Evolutionary conservation across 92 coral and sea anemone genomes (phyloP).

Genomic region (Isaurus tuberculatus): DNA sequence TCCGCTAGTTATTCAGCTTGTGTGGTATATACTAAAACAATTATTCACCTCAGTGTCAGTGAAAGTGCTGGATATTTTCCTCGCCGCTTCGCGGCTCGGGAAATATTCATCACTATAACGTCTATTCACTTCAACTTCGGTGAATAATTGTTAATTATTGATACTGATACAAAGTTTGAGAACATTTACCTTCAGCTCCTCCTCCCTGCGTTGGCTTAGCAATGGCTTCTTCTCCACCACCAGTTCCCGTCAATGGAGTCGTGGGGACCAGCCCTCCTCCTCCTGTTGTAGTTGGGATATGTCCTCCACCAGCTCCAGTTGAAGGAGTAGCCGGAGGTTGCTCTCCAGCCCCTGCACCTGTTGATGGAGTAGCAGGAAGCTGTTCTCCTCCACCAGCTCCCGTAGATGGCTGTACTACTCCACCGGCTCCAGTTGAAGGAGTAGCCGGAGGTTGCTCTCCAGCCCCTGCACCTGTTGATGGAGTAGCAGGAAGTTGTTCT

Average conservation of each 20-base stretch:
- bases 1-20: no score
- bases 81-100: no score
- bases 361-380: background rate
- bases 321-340: background rate
- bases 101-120: no score
- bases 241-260: background rate
- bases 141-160: no score
- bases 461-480: background rate
- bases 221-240: slow-evolving; percentile 17
- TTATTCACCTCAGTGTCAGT: no score
- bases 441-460: background rate
- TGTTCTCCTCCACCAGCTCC: slow-evolving; percentile 15
- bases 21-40: no score
- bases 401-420: background rate
- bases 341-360: slow-evolving; percentile 4
- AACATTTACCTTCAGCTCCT: no score
- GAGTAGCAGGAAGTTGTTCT: background rate
- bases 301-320: background rate
- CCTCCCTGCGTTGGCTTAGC: no score
- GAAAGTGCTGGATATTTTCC: no score
- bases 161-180: no score
- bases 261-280: background rate
- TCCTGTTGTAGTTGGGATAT: background rate
- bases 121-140: no score
- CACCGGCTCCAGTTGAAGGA: background rate